Percentiles rank a stretch among this genome's conserved stretches.
Conservation (phyloP, 2,113 vertebrate genomes). For the Caretta caretta region DNA sequence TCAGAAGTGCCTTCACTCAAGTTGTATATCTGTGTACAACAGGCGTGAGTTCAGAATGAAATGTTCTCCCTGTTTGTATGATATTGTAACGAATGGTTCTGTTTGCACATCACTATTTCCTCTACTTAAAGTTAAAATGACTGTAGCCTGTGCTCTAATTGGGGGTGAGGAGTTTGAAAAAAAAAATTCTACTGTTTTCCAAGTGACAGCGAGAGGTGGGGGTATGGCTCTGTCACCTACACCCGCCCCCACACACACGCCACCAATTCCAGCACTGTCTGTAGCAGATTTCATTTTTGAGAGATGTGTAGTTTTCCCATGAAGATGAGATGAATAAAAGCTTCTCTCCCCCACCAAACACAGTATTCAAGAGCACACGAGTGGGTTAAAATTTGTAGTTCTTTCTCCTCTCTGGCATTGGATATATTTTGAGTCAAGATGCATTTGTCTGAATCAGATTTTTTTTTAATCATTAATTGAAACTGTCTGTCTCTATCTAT, state of each 20-base stretch:
- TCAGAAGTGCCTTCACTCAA: not conserved
- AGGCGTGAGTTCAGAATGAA: not conserved
- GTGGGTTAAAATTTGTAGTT: not conserved
- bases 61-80: not conserved
- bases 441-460: slow-evolving; percentile 62
- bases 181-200: not conserved
- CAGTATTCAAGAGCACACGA: slow-evolving; percentile 12
- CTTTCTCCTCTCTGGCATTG: not conserved
- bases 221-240: not conserved
- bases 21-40: not conserved
- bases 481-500: slow-evolving; percentile 64
- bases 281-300: not conserved
- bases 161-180: not conserved
- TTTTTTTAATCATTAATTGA: slow-evolving; percentile 61
- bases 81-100: not conserved
- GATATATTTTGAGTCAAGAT: slow-evolving; percentile 20
- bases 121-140: not conserved
- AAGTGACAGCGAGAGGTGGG: not conserved
- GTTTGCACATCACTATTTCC: not conserved
- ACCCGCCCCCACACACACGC: not conserved
- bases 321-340: not conserved
- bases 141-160: not conserved
- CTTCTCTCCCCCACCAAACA: not conserved
- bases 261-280: not conserved
- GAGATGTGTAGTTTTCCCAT: not conserved